Percentiles rank a stretch among this genome's conserved stretches.
phyloP scores from a whole-genome alignment of 2,797 vertebrate species.

The Sparidentex hasta region DNA sequence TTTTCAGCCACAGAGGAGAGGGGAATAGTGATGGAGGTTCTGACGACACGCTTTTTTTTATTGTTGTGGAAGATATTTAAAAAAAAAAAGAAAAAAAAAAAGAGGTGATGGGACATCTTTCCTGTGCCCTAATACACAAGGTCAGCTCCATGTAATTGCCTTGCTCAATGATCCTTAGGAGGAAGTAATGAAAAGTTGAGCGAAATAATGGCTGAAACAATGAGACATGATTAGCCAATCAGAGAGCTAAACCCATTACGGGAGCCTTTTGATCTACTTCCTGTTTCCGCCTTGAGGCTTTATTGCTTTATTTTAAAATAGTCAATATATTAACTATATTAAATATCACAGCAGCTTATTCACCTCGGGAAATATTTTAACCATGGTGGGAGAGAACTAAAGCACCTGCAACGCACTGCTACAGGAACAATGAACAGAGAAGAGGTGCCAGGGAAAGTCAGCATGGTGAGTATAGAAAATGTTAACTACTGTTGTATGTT shows the following conservation, averaged over 20 bases:
- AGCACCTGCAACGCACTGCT: slow-evolving; percentile 24
- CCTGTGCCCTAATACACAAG: slow-evolving; percentile 87
- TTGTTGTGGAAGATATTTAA: slow-evolving; percentile 65
- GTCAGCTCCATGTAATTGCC: slow-evolving; percentile 95
- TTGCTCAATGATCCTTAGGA: slow-evolving; percentile 96
- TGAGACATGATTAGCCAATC: slow-evolving; percentile 93
- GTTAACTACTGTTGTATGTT: background rate
- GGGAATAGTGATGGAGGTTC: slow-evolving; percentile 51
- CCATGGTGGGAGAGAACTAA: slow-evolving; percentile 36
- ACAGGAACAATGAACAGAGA: slow-evolving; percentile 26
- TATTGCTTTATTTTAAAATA: slow-evolving; percentile 74
- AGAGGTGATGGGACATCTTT: slow-evolving; percentile 69
- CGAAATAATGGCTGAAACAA: slow-evolving; percentile 96
- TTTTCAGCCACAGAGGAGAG: slow-evolving; percentile 59
- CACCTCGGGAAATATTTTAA: slow-evolving; percentile 75
- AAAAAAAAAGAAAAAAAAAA: slow-evolving; percentile 39
- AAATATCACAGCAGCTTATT: slow-evolving; percentile 63
- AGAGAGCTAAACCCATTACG: slow-evolving; percentile 79
- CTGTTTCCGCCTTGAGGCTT: slow-evolving; percentile 64
- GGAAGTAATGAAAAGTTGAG: slow-evolving; percentile 97
- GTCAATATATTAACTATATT: slow-evolving; percentile 70
- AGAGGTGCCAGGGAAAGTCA: background rate
- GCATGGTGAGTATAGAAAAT: background rate
- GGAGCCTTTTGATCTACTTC: slow-evolving; percentile 69
- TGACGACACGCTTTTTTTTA: slow-evolving; percentile 70